Conservation (phyloP, 2,888 invertebrate species). For the Arge pagana region DNA sequence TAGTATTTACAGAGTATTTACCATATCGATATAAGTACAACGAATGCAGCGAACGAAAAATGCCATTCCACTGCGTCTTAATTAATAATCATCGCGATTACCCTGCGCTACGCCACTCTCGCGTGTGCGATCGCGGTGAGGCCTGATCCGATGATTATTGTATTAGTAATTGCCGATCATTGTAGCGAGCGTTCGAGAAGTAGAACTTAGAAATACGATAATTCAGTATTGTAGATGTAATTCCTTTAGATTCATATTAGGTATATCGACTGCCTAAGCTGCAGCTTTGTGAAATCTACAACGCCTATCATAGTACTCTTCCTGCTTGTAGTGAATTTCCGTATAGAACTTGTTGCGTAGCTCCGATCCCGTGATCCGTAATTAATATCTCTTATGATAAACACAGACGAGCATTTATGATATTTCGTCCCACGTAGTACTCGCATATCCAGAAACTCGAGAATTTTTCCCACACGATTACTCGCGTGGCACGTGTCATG, state of each 20-base stretch:
- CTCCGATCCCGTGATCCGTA: too few relatives aligned
- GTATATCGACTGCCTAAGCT: conserved; percentile 8
- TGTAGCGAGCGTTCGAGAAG: conserved; percentile 24
- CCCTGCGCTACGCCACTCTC: conserved; percentile 25
- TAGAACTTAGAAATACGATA: conserved; percentile 11
- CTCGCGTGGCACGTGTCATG: too few relatives aligned
- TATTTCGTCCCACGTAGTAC: too few relatives aligned
- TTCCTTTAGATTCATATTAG: conserved; percentile 14
- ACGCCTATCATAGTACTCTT: conserved; percentile 15
- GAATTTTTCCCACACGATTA: too few relatives aligned
- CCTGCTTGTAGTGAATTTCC: conserved; percentile 18
- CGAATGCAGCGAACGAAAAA: conserved; percentile 1
- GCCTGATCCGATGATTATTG: conserved; percentile 32
- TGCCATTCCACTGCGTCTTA: conserved; percentile 6
- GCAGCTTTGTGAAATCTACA: conserved; percentile 10
- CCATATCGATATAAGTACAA: conserved; percentile 9
- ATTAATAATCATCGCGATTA: conserved; percentile 13
- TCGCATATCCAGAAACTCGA: too few relatives aligned
- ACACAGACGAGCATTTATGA: too few relatives aligned
- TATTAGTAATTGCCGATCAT: conserved; percentile 34
- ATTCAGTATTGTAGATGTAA: conserved; percentile 12
- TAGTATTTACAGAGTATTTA: conserved; percentile 12
- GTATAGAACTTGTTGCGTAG: too few relatives aligned
- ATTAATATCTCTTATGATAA: too few relatives aligned
- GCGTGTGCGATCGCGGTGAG: conserved; percentile 32